Evolutionary conservation across 1,140 invertebrate genomes (phyloP).

Genomic region (Aradophagus sp.): DNA sequence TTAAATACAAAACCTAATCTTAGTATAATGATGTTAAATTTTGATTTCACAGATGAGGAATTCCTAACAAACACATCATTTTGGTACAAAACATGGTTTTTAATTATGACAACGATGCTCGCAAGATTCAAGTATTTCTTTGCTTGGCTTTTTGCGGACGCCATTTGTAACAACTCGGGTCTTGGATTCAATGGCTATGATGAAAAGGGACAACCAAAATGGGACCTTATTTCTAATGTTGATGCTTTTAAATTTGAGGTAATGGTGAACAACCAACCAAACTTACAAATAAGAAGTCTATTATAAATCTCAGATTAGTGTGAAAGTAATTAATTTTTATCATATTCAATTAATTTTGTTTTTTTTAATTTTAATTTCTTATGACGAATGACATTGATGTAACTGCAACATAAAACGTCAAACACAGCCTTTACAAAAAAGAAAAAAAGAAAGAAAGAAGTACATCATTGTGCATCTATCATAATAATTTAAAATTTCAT

Average conservation of each 20-base stretch:
- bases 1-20: neutral
- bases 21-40: neutral
- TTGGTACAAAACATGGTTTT: constrained; percentile 83
- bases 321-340: too few species aligned
- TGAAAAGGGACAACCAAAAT: constrained; percentile 81
- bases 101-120: constrained; percentile 84
- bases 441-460: too few species aligned
- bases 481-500: too few species aligned
- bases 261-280: too few species aligned
- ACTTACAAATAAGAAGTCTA: too few species aligned
- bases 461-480: too few species aligned
- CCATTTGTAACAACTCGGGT: constrained; percentile 94
- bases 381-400: too few species aligned
- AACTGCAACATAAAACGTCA: too few species aligned
- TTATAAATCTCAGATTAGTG: too few species aligned
- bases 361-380: too few species aligned
- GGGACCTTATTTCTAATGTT: constrained; percentile 95
- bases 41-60: constrained; percentile 76
- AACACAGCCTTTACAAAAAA: too few species aligned
- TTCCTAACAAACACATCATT: constrained; percentile 80
- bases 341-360: too few species aligned
- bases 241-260: constrained; percentile 94
- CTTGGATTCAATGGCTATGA: constrained; percentile 92
- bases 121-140: constrained; percentile 96
- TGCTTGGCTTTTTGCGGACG: constrained; percentile 95